Base-by-base conservation (phyloP, 2,888 invertebrate genomes). In the Himalopsyche tibetana region DNA sequence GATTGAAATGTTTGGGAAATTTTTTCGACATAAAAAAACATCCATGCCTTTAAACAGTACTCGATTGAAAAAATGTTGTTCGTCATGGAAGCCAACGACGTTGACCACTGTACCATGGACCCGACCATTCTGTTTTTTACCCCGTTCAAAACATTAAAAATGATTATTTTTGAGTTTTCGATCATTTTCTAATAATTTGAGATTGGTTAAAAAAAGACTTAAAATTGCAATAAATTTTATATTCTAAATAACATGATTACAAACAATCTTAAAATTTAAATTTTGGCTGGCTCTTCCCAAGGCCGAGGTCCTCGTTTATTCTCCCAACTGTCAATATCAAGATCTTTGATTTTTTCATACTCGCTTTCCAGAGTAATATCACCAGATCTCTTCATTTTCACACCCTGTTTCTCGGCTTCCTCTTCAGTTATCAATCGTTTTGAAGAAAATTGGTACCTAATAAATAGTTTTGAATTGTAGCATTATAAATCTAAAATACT, bases 231-330 rank as follows among this genome's bases (percentile, higher is more conserved):
- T 2, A 40, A 80, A 55, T 55, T 12, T 38, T 38, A 55, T 55
- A 82, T 42, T 56, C 38, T 63, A 42, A 69, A 19, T 42, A 63
- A n/a, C 6, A 42, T 42, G 36, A 63, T 63, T 83, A 40, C 42
- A 56, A 36, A 82, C 19, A 74, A 79, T n/a, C 4, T 63, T 82
- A 40, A 38, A 15, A 19, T 11, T 74, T 55, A 55, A 56, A 17
- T 69, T 63, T 69, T 83, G 40, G 38, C 81, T 88, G 90, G 90
- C 88, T 95, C 94, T 90, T 98, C 98, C 97, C 97, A 98, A 0
- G 98, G 97, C 84, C 98, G 93, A 6, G 97, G 96, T 0, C 97
- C 97, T 89, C 98, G 93, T 89, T 95, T 95, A 90, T 98, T 97
- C 90, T 96, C 95, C 98, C 98, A 98, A 89, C 95, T 94, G 89